A percentile compares a stretch with the other conserved stretches of the same genome.
Evolutionary conservation across 2,797 vertebrate genomes (phyloP).

Genomic region (Sebastes dallii): DNA sequence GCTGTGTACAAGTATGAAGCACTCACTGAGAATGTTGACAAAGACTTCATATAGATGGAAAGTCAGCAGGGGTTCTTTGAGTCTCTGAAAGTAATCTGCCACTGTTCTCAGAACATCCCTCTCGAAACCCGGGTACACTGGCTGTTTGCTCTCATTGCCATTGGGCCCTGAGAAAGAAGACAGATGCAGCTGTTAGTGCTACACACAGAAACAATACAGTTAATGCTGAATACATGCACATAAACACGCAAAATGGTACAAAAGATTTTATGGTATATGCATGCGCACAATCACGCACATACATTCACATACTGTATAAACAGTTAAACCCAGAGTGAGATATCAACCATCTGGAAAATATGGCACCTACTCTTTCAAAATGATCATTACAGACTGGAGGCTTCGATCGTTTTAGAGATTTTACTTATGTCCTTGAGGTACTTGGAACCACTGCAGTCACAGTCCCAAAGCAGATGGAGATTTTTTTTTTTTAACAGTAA

Average conservation of each 20-base stretch:
- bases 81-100: constrained; percentile 90
- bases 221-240: neutral
- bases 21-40: constrained; percentile 94
- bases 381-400: neutral
- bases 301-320: neutral
- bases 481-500: neutral
- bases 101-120: constrained; percentile 94
- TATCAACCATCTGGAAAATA: neutral
- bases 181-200: neutral
- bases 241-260: neutral
- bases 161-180: constrained; percentile 66
- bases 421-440: neutral
- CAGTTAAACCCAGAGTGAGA: neutral
- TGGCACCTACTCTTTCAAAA: neutral
- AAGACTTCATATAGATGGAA: constrained; percentile 94
- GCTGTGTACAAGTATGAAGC: constrained; percentile 4
- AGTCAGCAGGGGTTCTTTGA: constrained; percentile 92
- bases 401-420: neutral
- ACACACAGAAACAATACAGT: neutral
- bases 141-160: constrained; percentile 87
- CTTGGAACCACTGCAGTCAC: neutral
- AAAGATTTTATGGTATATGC: neutral
- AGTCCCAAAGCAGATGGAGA: neutral
- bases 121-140: constrained; percentile 92
- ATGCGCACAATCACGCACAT: neutral